Percentiles rank a stretch among this genome's conserved stretches.
These are phyloP conservation scores for Eciton burchellii DNA, from an alignment of 1,140 invertebrate genomes.

Conservation along the genomic window DNA sequence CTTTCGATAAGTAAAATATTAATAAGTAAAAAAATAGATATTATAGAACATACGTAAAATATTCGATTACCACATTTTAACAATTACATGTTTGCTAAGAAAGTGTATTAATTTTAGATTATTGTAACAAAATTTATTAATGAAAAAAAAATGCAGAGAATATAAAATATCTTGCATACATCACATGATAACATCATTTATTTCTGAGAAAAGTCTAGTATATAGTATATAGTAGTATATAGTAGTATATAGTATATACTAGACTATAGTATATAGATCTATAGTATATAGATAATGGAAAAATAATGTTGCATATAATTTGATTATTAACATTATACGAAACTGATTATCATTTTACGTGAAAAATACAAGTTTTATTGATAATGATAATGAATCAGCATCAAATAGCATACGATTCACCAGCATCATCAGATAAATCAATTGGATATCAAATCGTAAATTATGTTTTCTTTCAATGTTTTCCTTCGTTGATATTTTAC, in stretches of 20 bases:
- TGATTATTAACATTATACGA: neutral
- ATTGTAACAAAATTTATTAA: neutral
- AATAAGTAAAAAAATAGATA: no score
- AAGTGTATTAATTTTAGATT: neutral
- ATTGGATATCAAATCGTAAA: neutral
- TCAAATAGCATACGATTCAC: slow-evolving; percentile 22
- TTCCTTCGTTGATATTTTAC: slow-evolving; percentile 7
- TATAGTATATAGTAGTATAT: no score
- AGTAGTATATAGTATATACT: no score
- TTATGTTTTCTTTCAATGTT: neutral
- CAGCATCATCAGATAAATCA: slow-evolving; percentile 17
- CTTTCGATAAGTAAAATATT: neutral
- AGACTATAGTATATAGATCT: no score
- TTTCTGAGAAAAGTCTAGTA: no score
- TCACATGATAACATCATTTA: no score
- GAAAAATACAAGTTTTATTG: neutral
- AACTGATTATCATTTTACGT: slow-evolving; percentile 5
- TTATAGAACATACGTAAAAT: neutral
- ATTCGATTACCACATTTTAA: no score
- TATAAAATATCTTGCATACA: neutral
- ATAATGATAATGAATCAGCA: slow-evolving; percentile 10
- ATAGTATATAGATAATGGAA: neutral
- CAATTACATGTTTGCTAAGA: no score
- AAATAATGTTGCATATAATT: slow-evolving; percentile 31
- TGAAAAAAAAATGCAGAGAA: neutral